phyloP scores from a whole-genome alignment of 2,797 vertebrate genomes.

The Synanceia verrucosa region DNA sequence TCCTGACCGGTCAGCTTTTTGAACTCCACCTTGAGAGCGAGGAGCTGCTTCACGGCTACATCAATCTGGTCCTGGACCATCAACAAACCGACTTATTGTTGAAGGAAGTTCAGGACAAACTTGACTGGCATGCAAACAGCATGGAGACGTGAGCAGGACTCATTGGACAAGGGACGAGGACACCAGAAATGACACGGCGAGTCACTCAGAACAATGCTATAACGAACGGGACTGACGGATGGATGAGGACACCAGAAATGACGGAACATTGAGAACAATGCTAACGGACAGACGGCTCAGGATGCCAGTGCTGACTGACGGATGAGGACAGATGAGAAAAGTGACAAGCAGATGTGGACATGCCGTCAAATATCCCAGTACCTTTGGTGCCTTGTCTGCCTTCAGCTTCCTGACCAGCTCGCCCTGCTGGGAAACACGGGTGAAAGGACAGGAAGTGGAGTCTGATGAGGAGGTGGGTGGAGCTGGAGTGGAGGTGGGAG shows the following conservation, averaged over 20 bases:
- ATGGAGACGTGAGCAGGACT: not conserved
- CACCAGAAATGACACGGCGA: not conserved
- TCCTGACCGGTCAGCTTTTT: constrained; percentile 89
- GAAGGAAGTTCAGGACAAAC: not conserved
- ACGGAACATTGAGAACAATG: not conserved
- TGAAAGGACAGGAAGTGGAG: constrained; percentile 67
- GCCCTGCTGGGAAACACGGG: constrained; percentile 83
- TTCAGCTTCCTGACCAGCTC: constrained; percentile 86
- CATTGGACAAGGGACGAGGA: not conserved
- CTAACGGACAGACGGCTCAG: not conserved
- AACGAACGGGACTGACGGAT: not conserved
- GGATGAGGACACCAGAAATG: no score
- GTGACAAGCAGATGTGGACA: not conserved
- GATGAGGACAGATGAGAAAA: not conserved
- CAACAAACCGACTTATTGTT: constrained; percentile 54
- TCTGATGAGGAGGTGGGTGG: constrained; percentile 29
- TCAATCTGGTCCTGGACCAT: constrained; percentile 85
- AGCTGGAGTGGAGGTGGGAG: constrained; percentile 56
- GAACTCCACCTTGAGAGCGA: constrained; percentile 88
- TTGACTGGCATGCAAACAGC: constrained; percentile 34
- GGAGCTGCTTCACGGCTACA: constrained; percentile 86
- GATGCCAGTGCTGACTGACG: not conserved
- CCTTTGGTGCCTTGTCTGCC: constrained; percentile 85
- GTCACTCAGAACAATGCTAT: not conserved
- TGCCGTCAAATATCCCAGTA: constrained; percentile 46